Conservation (phyloP, 2,888 invertebrate species). For the Dermolepida albohirtum region DNA sequence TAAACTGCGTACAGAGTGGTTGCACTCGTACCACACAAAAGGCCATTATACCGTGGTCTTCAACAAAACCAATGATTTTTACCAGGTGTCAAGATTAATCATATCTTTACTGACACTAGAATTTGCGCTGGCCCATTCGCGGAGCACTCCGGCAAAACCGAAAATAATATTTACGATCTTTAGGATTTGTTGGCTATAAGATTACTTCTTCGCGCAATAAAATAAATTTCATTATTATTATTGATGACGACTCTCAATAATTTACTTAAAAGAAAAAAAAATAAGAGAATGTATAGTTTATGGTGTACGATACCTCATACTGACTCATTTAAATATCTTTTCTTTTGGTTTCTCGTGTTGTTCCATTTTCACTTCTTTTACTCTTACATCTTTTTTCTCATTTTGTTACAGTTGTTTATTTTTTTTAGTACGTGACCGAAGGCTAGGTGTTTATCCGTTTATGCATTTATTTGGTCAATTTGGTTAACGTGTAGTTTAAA, state of each 20-base stretch:
- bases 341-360: no score
- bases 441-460: no score
- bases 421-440: no score
- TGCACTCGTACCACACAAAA: no score
- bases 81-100: constrained; percentile 47
- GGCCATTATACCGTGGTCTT: not conserved
- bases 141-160: constrained; percentile 18
- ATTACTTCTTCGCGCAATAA: constrained; percentile 37
- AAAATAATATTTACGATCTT: constrained; percentile 49
- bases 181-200: constrained; percentile 39
- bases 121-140: constrained; percentile 45
- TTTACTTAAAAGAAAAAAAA: constrained; percentile 33
- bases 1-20: no score
- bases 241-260: constrained; percentile 39
- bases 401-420: no score
- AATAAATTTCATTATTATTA: constrained; percentile 42
- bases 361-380: no score
- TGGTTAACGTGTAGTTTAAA: no score
- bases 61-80: constrained; percentile 34
- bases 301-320: no score
- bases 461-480: no score
- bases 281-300: not conserved
- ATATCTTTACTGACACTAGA: constrained; percentile 45
- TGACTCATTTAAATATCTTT: no score
- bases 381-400: no score